Evolutionary conservation across 2,888 invertebrate genomes (phyloP), one percentile per base, ranked within the genome.

Genomic region (Brachyptera risi): DNA sequence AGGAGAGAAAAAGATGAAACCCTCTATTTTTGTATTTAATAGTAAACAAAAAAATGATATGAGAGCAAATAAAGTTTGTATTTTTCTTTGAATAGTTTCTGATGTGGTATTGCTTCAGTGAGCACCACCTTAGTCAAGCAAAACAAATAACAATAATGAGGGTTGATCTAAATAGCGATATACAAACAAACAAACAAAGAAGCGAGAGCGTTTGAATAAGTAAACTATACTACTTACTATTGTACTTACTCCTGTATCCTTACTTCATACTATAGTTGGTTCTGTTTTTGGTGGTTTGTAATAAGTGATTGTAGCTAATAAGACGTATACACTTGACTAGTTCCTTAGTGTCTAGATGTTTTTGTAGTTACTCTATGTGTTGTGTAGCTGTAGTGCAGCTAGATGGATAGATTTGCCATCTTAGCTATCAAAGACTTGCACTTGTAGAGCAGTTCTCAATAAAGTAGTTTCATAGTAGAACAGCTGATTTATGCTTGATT

Each of bases 381-480:
- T 63, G 66, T 63, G 66, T 65, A 64, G 65, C 58, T 59, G 64
- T 65, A 64, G 66, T 62, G 64, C 63, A 63, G 64, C 64, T 65
- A 65, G 67, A 63, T 65, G 67, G 65, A 56, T 61, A 17, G 17
- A 54, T 17, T 23, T 63, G 64, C 66, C 66, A 63, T 65, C 65
- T 65, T 66, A 65, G 66, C 60, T 54, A 63, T 54, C 60, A 31
- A 63, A 65, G 54, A 62, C 61, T 65, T 78, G 78, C 78, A 78
- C 78, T 63, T 78, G 77, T 78, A 76, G 75, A 76, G 76, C 75
- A 74, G 75, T 78, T 77, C 74, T 73, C 73, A 78, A 78, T 78
- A 79, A 79, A 78, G 78, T 79, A 79, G 79, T 77, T 77, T 76
- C 74, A 76, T 75, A 76, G 78, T 78, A 78, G 78, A 73, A 73